Base-by-base conservation (phyloP, 2,888 invertebrate genomes). In the Platerodrilus igneus region DNA sequence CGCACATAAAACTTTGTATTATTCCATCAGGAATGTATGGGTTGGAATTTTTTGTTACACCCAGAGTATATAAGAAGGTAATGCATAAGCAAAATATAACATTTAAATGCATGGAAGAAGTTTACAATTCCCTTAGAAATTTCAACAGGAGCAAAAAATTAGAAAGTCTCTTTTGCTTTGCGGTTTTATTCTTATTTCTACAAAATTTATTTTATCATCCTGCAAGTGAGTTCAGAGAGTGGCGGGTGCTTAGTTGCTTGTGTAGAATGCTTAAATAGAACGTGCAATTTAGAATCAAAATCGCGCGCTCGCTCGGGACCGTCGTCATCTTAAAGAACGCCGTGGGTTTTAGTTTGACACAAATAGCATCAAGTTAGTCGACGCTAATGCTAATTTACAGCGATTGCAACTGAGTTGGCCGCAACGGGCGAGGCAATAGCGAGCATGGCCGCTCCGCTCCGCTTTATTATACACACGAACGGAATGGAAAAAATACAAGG, bases 381-480 rank as follows among this genome's bases (percentile, higher is more conserved):
- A 67, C 64, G 62, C 63, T 67, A 66, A 67, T 66, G 64, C 66
- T 64, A 65, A 67, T 67, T 67, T 67, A 67, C 64, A 65, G 57
- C 64, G 64, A 65, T 65, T 66, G 64, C 62, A 63, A 63, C 59
- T 58, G n/a, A n/a, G n/a, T n/a, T n/a, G n/a, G n/a, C n/a, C n/a
- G n/a, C n/a, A 58, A 58, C 62, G 56, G 56, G 57, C n/a, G n/a
- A n/a, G n/a, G n/a, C n/a, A n/a, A n/a, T n/a, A 58, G 58, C 62
- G 56, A 55, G 57, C 60, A 60, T 57, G 58, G 57, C 52, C 58
- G 58, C 58, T n/a, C n/a, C n/a, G n/a, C n/a, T n/a, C 59, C 51
- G 57, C 62, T 63, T 62, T 62, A 63, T 63, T 62, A 60, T 61
- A 57, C 50, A 57, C 50, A 50, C 56, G 58, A 53, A 57, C 56